phyloP scores from a whole-genome alignment of 1,140 invertebrate genomes.

The Leptinotarsa texana region DNA sequence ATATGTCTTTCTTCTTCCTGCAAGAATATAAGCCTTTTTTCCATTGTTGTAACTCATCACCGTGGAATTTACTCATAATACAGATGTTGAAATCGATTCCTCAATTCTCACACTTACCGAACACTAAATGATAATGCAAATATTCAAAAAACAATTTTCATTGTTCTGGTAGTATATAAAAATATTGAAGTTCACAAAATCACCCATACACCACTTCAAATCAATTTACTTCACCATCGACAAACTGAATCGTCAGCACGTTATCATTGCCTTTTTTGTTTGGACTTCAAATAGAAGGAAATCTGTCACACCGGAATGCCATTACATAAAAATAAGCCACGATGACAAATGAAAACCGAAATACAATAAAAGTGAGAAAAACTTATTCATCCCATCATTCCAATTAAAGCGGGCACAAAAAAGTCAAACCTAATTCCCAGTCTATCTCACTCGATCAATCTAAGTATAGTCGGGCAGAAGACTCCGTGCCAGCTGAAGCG shows the following conservation, averaged over 20 bases:
- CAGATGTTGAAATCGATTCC: too few relatives aligned
- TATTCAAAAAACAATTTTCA: too few relatives aligned
- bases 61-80: too few relatives aligned
- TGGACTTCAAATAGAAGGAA: not conserved
- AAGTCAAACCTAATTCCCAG: slow-evolving; percentile 20
- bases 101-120: too few relatives aligned
- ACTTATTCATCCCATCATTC: slow-evolving; percentile 11
- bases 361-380: slow-evolving; percentile 21
- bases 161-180: not conserved
- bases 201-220: slow-evolving; percentile 4
- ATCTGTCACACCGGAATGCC: slow-evolving; percentile 6
- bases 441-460: slow-evolving; percentile 27
- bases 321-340: slow-evolving; percentile 10
- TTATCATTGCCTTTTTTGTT: not conserved
- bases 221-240: not conserved
- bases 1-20: too few relatives aligned
- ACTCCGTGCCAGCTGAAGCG: slow-evolving; percentile 28
- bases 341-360: slow-evolving; percentile 13
- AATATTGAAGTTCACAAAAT: not conserved
- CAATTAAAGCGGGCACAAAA: slow-evolving; percentile 20
- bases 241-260: not conserved
- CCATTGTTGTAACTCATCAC: too few relatives aligned
- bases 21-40: too few relatives aligned
- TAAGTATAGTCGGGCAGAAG: slow-evolving; percentile 11
- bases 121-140: too few relatives aligned